Percentiles rank a stretch among this genome's conserved stretches.
Conservation (phyloP, 2,113 vertebrate species). For the Garra rufa region DNA sequence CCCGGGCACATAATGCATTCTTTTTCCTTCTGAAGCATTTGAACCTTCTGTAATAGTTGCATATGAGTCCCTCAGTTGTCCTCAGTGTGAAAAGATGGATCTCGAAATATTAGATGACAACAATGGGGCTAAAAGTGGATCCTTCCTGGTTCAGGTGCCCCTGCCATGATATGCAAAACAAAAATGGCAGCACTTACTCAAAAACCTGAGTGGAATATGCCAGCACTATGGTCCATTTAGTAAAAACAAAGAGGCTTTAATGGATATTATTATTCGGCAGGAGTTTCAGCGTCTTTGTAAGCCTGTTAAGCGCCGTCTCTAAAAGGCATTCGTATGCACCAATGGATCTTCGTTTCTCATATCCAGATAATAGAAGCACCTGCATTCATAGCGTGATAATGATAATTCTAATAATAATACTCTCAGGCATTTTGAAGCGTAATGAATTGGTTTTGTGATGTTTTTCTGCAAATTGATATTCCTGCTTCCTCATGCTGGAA, state of each 20-base stretch:
- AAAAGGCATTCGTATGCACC: slow-evolving; percentile 22
- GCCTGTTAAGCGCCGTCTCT: background rate
- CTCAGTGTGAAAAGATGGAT: too few species aligned
- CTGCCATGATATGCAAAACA: background rate
- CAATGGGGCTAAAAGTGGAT: background rate
- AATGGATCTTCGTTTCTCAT: slow-evolving; percentile 13
- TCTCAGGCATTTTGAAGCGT: slow-evolving; percentile 5
- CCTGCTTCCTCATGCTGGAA: background rate
- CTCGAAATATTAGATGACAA: too few species aligned
- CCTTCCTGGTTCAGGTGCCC: background rate
- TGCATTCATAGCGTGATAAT: slow-evolving; percentile 31
- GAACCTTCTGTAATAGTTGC: too few species aligned
- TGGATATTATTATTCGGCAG: slow-evolving; percentile 20
- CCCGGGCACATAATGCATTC: too few species aligned
- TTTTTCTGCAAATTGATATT: slow-evolving; percentile 12
- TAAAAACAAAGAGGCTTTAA: slow-evolving; percentile 32
- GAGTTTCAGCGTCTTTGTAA: background rate
- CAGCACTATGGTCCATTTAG: slow-evolving; percentile 18
- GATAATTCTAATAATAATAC: slow-evolving; percentile 27
- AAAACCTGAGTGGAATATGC: background rate
- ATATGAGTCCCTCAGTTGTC: too few species aligned
- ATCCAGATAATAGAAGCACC: slow-evolving; percentile 24
- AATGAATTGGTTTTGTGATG: slow-evolving; percentile 32
- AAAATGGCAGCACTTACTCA: background rate
- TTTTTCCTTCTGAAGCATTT: too few species aligned